A percentile compares a stretch with the other conserved stretches of the same genome.
phyloP scores from a whole-genome alignment of 2,888 invertebrate species.

The Amaurobius ferox region DNA sequence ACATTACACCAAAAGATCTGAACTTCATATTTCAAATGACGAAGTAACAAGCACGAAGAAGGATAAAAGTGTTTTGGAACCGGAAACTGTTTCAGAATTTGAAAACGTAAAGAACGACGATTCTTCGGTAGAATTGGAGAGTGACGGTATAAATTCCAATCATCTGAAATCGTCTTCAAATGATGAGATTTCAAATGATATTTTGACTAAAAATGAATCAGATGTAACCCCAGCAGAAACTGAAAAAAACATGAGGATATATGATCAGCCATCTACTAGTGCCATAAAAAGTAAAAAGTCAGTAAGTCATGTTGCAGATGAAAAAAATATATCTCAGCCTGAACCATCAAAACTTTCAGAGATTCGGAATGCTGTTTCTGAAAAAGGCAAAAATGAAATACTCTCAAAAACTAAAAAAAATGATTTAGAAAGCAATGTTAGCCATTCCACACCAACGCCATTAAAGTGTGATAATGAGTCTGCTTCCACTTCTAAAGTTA shows the following conservation, averaged over 20 bases:
- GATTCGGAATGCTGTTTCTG: neutral
- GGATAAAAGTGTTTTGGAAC: neutral
- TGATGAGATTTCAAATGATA: neutral
- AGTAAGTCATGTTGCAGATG: neutral
- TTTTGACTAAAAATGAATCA: neutral
- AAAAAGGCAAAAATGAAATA: neutral
- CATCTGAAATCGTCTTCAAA: neutral
- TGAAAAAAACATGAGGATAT: constrained; percentile 1
- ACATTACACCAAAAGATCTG: neutral
- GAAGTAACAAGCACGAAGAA: too few species aligned
- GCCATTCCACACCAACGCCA: too few species aligned
- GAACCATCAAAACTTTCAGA: neutral
- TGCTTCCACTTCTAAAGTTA: neutral
- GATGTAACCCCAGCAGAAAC: neutral
- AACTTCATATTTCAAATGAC: neutral
- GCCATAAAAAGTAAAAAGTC: neutral
- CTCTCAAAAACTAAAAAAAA: too few species aligned
- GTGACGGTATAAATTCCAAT: neutral
- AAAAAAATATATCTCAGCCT: neutral
- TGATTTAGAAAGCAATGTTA: too few species aligned
- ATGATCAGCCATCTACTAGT: constrained; percentile 2
- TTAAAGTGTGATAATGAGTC: too few species aligned
- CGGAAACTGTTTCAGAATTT: neutral
- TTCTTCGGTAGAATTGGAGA: neutral
- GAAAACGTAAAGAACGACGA: neutral